phyloP scores from a whole-genome alignment of 1,140 invertebrate species.

The Eupristina koningsbergeri region DNA sequence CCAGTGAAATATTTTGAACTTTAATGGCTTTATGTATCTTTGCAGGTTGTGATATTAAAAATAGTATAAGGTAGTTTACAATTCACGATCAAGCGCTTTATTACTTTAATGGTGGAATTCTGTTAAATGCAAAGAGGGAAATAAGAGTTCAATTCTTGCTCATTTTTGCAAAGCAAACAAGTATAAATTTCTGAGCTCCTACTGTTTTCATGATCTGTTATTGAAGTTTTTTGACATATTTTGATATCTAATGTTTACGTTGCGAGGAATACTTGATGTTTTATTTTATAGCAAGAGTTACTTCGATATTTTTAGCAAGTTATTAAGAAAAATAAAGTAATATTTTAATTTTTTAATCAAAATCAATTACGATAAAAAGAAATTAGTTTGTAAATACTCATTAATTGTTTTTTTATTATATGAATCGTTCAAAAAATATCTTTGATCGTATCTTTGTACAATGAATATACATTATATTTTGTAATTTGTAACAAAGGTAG shows the following conservation, averaged over 20 bases:
- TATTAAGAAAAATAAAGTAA: too few species aligned
- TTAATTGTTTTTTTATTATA: too few species aligned
- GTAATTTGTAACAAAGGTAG: too few species aligned
- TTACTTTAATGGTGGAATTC: slow-evolving; percentile 50
- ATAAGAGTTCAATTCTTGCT: neutral
- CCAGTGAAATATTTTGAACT: neutral
- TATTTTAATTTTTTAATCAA: too few species aligned
- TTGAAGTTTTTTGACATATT: neutral
- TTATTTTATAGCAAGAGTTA: too few species aligned
- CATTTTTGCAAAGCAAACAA: slow-evolving; percentile 9
- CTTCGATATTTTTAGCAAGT: too few species aligned
- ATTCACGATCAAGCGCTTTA: slow-evolving; percentile 48
- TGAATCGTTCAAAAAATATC: too few species aligned
- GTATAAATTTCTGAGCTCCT: neutral
- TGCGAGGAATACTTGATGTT: neutral
- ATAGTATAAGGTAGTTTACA: slow-evolving; percentile 38
- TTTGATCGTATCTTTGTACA: too few species aligned
- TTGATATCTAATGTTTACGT: neutral
- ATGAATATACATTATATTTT: too few species aligned
- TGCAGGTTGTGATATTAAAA: slow-evolving; percentile 35
- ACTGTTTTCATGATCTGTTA: neutral
- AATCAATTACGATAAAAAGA: too few species aligned
- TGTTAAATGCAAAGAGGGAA: slow-evolving; percentile 12
- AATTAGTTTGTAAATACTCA: too few species aligned
- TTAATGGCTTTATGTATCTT: slow-evolving; percentile 21